A percentile compares a stretch with the other conserved stretches of the same genome.
phyloP scores from a whole-genome alignment of 2,113 vertebrate species.

The Bos taurus region DNA sequence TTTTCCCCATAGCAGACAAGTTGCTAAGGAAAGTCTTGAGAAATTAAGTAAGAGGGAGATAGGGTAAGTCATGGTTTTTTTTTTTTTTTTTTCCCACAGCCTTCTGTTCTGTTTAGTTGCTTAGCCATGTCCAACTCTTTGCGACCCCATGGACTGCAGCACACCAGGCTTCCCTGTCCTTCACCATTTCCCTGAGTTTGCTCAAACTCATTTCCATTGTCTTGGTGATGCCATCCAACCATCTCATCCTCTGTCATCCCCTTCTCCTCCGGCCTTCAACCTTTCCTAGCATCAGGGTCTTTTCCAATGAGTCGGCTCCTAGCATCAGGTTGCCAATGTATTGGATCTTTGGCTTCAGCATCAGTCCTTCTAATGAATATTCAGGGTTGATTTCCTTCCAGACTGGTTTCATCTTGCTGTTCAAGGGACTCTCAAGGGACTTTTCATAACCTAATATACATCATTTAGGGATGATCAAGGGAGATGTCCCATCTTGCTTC shows the following conservation, averaged over 20 bases:
- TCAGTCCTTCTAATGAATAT: not conserved
- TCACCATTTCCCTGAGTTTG: not conserved
- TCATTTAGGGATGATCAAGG: not conserved
- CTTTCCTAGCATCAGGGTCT: not conserved
- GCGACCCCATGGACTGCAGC: not conserved
- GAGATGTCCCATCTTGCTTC: not conserved
- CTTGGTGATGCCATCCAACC: not conserved
- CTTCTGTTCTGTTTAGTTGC: not conserved
- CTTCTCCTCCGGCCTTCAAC: not conserved
- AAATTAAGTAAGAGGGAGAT: not conserved
- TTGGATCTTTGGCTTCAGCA: not conserved
- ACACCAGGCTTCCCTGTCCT: not conserved
- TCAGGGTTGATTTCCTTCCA: not conserved
- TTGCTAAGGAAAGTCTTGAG: not conserved
- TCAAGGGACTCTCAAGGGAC: not conserved
- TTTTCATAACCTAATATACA: not conserved
- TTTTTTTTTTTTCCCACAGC: not conserved
- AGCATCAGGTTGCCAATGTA: not conserved
- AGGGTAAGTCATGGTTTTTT: not conserved
- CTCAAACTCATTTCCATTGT: not conserved
- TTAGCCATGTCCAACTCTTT: not conserved
- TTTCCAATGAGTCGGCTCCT: not conserved
- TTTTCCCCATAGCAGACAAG: not conserved
- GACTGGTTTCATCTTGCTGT: not conserved
- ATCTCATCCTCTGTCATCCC: not conserved